A percentile compares a stretch with the other conserved stretches of the same genome.
Conservation (phyloP, 1,140 invertebrate species). For the Parapsyche elsis region DNA sequence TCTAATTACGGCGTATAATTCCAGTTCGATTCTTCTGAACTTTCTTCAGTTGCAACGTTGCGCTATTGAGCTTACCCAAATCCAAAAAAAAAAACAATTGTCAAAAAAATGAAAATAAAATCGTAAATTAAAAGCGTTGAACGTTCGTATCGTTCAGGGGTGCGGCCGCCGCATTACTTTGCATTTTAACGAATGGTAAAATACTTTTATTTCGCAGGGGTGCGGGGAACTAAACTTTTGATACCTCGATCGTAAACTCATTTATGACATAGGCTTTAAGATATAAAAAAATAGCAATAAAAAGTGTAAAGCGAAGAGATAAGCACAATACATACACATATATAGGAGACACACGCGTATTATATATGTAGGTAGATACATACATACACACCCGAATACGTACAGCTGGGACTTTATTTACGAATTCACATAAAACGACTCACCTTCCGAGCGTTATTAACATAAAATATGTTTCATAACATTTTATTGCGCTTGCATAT, state of each 20-base stretch:
- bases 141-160: too few relatives aligned
- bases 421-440: constrained; percentile 31
- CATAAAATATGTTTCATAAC: constrained; percentile 37
- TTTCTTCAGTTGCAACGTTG: too few relatives aligned
- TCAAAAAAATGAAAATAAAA: too few relatives aligned
- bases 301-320: constrained; percentile 3
- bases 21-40: too few relatives aligned
- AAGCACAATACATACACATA: neutral
- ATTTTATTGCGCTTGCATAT: constrained; percentile 36
- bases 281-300: constrained; percentile 1
- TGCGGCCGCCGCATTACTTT: too few relatives aligned
- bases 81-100: too few relatives aligned
- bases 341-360: neutral
- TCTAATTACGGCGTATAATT: too few relatives aligned
- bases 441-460: constrained; percentile 28
- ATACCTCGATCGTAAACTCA: constrained; percentile 10
- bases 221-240: too few relatives aligned
- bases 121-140: too few relatives aligned
- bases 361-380: neutral
- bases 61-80: too few relatives aligned
- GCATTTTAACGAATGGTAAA: too few relatives aligned
- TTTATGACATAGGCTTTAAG: constrained; percentile 11
- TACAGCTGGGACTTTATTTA: constrained; percentile 22
- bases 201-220: too few relatives aligned
- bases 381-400: neutral